These are phyloP conservation scores for Crocallis elinguaria DNA, from an alignment of 2,888 invertebrate species.

Conservation along the genomic window DNA sequence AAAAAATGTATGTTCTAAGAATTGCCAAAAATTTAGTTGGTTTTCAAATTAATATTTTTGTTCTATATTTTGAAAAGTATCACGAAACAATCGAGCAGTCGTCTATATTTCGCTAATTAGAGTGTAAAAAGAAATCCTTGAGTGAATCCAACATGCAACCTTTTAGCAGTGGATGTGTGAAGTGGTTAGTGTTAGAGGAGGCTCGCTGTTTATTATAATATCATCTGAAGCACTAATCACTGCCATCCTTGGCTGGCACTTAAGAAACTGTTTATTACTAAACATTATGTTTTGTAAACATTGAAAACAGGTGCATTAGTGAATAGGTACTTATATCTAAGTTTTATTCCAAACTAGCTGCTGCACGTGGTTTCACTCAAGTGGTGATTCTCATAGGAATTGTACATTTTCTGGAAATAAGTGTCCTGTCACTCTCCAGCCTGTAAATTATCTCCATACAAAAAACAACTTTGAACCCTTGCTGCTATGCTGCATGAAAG, in stretches of 20 bases:
- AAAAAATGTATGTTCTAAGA: background rate
- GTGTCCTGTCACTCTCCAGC: too few relatives aligned
- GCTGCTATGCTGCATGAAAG: too few relatives aligned
- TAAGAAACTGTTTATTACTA: background rate
- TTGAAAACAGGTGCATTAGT: too few relatives aligned
- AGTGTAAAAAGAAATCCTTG: conserved; percentile 19
- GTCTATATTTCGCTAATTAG: conserved; percentile 27
- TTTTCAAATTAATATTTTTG: background rate
- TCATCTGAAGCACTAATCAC: conserved; percentile 23
- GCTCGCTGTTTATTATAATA: conserved; percentile 17
- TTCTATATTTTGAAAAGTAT: background rate
- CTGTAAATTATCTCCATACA: too few relatives aligned
- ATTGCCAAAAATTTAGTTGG: too few relatives aligned
- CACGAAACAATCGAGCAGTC: background rate
- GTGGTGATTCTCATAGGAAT: too few relatives aligned
- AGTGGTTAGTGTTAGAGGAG: conserved; percentile 23
- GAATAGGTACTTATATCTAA: too few relatives aligned
- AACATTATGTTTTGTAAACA: background rate
- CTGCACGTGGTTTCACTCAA: too few relatives aligned
- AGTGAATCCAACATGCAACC: conserved; percentile 7
- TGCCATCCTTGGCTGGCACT: conserved; percentile 11
- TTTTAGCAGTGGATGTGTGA: conserved; percentile 9
- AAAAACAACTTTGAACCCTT: too few relatives aligned
- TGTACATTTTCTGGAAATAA: too few relatives aligned
- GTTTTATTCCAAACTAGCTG: too few relatives aligned